These are phyloP conservation scores for Stegana nigrithorax DNA, from an alignment of 2,888 invertebrate species.

Conservation along the genomic window DNA sequence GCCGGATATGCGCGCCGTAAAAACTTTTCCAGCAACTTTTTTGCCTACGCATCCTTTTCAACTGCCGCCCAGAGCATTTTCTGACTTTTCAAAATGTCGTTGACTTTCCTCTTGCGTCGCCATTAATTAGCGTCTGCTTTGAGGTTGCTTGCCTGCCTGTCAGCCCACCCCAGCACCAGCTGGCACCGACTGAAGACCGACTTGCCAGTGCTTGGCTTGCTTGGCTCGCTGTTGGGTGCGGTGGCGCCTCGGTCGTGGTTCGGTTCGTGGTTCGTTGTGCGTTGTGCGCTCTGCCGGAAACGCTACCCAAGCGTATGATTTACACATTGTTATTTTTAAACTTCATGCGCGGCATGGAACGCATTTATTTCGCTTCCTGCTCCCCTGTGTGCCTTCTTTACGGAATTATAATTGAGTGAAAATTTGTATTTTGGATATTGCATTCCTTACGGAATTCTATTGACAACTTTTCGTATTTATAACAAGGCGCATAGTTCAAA, in stretches of 20 bases:
- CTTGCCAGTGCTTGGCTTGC: too few species aligned
- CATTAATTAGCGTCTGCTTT: constrained; percentile 56
- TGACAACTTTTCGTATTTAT: too few species aligned
- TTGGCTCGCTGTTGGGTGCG: constrained; percentile 32
- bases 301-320: constrained; percentile 53
- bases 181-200: too few species aligned
- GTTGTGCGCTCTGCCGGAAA: constrained; percentile 24
- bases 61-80: too few species aligned
- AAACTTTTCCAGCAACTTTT: too few species aligned
- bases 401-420: too few species aligned
- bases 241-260: too few species aligned
- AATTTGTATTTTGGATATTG: too few species aligned
- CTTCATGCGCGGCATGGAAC: constrained; percentile 42
- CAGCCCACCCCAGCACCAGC: constrained; percentile 12
- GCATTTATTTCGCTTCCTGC: constrained; percentile 16
- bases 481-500: too few species aligned
- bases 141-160: constrained; percentile 24
- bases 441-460: too few species aligned
- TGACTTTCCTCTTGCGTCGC: constrained; percentile 24
- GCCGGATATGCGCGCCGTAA: too few species aligned
- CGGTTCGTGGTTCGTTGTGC: constrained; percentile 27
- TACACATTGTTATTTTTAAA: constrained; percentile 59
- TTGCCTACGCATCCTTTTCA: constrained; percentile 5
- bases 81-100: too few species aligned
- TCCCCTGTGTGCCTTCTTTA: neutral